Base-by-base conservation (phyloP, 2,888 invertebrate genomes). In the Calliphora vomitoria region DNA sequence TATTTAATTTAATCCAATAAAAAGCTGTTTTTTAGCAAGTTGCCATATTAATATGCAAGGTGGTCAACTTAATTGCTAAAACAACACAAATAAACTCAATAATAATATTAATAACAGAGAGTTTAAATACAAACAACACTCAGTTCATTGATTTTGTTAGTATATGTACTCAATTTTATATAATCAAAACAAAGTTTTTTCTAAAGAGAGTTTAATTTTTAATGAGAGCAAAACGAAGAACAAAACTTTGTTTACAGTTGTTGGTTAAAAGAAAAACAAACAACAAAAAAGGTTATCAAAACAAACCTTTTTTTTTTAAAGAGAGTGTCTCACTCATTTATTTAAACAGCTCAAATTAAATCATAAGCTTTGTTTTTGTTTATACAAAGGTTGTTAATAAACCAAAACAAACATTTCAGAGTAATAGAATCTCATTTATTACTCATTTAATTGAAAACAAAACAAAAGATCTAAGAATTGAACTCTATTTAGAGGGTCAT, bases 1-100 rank as follows among this genome's bases (percentile, higher is more conserved):
- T 55, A 41, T 68, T 75, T 44, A 15, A 41, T 68, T 75, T 66
- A 55, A 20, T 11, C 20, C 35, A 18, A 41, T 50, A 69, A 31
- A 35, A 38, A 11, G 53, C 3, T 18, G 18, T 64, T 8, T 20
- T 55, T 68, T n/a, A 25, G 44, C 47, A 47, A 47, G 47, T 68
- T 50, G 11, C 50, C 62, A 50, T 62, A 75, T 66, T 58, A 64
- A 80, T 72, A 53, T 72, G 71, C 80, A 71, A 80, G 62, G 50
- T 71, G 60, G 41, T 4, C 71, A 62, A 71, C 50, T 25, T 25
- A n/a, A 47, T 44, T n/a, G n/a, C n/a, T n/a, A n/a, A n/a, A n/a
- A n/a, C n/a, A n/a, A n/a, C n/a, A 62, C 13, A n/a, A 58, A 41
- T 10, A 6, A 55, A 58, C 53, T 50, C 20, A 41, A 58, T n/a